Evolutionary conservation across 2,888 invertebrate genomes (phyloP).

Genomic region (Frankliniella intonsa): DNA sequence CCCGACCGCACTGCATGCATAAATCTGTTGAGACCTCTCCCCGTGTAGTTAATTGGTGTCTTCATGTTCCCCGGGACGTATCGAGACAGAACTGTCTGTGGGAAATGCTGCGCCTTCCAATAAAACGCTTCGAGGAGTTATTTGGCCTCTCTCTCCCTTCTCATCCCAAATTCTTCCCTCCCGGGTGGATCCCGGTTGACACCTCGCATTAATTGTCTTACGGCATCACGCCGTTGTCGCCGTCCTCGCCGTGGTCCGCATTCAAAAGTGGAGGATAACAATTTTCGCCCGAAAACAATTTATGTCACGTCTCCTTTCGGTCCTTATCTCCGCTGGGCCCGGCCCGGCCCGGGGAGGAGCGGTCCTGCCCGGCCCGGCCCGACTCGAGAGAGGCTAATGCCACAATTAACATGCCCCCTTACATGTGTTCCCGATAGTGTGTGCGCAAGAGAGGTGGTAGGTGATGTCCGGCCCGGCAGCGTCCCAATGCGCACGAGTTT

Average conservation of each 20-base stretch:
- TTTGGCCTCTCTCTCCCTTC: neutral
- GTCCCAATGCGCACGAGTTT: neutral
- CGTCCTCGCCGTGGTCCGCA: too few relatives aligned
- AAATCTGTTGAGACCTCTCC: constrained; percentile 7
- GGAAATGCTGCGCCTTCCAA: constrained; percentile 14
- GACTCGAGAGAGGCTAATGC: neutral
- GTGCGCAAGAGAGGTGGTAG: neutral
- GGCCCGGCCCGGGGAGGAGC: neutral
- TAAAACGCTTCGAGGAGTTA: constrained; percentile 18
- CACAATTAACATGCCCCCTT: constrained; percentile 8
- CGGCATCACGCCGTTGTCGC: too few relatives aligned
- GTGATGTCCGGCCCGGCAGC: neutral
- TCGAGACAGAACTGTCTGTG: constrained; percentile 22
- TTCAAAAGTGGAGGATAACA: too few relatives aligned
- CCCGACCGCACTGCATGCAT: neutral
- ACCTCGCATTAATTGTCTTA: neutral
- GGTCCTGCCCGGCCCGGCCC: too few relatives aligned
- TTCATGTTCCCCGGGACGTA: constrained; percentile 14
- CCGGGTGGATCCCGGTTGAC: neutral
- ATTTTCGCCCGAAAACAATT: neutral
- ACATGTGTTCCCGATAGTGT: constrained; percentile 15
- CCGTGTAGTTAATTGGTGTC: constrained; percentile 26
- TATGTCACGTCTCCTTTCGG: neutral
- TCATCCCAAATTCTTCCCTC: neutral
- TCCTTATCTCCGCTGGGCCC: neutral